phyloP scores from a whole-genome alignment of 2,797 vertebrate genomes.

The Macroramphosus scolopax region DNA sequence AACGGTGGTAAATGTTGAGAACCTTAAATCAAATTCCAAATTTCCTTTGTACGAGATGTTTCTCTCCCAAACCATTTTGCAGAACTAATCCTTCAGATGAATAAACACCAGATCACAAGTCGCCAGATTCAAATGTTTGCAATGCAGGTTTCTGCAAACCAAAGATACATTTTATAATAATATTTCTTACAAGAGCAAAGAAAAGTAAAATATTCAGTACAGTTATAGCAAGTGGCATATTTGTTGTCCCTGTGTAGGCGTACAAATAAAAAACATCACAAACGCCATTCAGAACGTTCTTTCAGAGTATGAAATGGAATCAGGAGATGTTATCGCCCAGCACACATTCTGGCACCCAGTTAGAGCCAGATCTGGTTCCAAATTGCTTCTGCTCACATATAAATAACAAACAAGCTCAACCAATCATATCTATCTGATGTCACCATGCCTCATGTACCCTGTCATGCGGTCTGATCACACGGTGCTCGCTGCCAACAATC shows the following conservation, averaged over 20 bases:
- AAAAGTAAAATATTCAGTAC: no score
- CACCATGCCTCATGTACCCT: slow-evolving; percentile 37
- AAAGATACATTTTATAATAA: no score
- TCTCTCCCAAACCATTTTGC: neutral
- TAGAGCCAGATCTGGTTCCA: slow-evolving; percentile 36
- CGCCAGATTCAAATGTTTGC: no score
- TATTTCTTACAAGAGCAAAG: no score
- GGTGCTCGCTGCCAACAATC: slow-evolving; percentile 35
- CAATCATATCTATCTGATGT: slow-evolving; percentile 51
- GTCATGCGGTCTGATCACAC: slow-evolving; percentile 39
- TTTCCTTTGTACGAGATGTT: neutral
- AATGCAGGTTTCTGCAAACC: no score
- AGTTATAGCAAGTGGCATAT: no score
- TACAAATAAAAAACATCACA: no score
- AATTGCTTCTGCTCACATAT: slow-evolving; percentile 22
- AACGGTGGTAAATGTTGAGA: neutral
- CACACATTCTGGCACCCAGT: slow-evolving; percentile 10
- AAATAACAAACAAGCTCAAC: slow-evolving; percentile 30
- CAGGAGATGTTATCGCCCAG: slow-evolving; percentile 11
- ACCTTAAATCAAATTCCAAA: neutral
- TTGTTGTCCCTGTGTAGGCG: no score
- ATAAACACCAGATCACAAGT: no score
- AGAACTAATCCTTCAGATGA: no score
- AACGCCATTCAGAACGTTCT: no score
- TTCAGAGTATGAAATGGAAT: slow-evolving; percentile 9